Base-by-base conservation (phyloP, 1,140 invertebrate species). In the Anthonomus grandis region DNA sequence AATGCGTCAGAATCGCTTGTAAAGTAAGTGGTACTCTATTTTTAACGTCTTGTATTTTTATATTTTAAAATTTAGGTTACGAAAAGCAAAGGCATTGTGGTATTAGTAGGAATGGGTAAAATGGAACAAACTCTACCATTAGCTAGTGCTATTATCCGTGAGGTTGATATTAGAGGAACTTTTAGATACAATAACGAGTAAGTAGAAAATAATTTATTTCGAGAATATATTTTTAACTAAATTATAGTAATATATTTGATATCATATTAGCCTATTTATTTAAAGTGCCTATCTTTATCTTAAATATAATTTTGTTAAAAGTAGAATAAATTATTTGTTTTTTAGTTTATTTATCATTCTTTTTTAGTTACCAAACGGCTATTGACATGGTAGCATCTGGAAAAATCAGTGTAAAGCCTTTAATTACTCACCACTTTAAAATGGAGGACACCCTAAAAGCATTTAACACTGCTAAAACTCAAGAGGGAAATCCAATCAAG, bases 151-250 rank as follows among this genome's bases (percentile, higher is more conserved):
- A 74, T 90, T 10, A 75, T 84, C 0, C 75, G 88, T 54, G 95
- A 97, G 80, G 85, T 98, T 4, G 92, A 96, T 71, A 92, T 98
- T 51, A 80, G 84, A 66, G 94, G 94, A 39, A 84, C 92, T 21
- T 97, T 97, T 75, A 81, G 94, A 75, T 97, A 96, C 71, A 86
- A 80, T 37, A 95, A 97, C 76, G 90, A 92, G 89, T 92, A 75
- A 67, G 67, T 64, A 15, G n/a, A n/a, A n/a, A n/a, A n/a, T n/a
- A n/a, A n/a, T n/a, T n/a, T n/a, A n/a, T n/a, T n/a, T n/a, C n/a
- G n/a, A n/a, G n/a, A n/a, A n/a, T n/a, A n/a, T n/a, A n/a, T n/a
- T n/a, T n/a, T n/a, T n/a, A n/a, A n/a, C n/a, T n/a, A n/a, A n/a
- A n/a, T n/a, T n/a, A n/a, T n/a, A n/a, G n/a, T n/a, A n/a, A n/a